These are phyloP conservation scores for Phyllotreta striolata DNA, from an alignment of 2,888 invertebrate species.

Conservation along the genomic window DNA sequence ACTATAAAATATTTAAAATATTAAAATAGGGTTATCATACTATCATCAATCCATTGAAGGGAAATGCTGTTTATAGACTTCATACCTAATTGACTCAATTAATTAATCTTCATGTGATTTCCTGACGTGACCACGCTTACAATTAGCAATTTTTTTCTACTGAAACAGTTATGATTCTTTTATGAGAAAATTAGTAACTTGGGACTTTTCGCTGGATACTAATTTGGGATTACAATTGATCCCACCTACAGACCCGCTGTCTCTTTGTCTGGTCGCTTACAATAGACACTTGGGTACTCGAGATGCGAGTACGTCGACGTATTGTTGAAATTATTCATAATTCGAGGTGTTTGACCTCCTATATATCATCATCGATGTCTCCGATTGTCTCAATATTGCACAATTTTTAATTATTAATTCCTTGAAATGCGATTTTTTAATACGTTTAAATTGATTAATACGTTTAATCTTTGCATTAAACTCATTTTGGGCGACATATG, in stretches of 20 bases:
- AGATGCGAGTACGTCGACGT: constrained; percentile 18
- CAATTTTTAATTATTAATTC: not conserved
- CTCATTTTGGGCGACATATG: no score
- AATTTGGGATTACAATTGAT: constrained; percentile 34
- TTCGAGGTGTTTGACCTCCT: constrained; percentile 37
- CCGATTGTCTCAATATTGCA: constrained; percentile 20
- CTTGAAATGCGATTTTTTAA: no score
- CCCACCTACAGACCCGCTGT: constrained; percentile 35
- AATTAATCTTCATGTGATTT: no score
- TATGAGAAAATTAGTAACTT: constrained; percentile 23
- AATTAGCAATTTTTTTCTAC: constrained; percentile 27
- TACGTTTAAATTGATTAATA: no score
- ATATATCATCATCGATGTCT: no score
- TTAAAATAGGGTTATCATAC: no score
- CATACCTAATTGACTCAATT: no score
- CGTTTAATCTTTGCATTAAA: no score
- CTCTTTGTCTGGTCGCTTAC: constrained; percentile 33
- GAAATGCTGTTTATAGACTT: no score
- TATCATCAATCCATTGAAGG: no score
- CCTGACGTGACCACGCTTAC: constrained; percentile 16
- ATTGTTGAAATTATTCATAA: constrained; percentile 35
- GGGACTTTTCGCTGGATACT: constrained; percentile 18
- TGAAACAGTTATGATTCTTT: constrained; percentile 22
- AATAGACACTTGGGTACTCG: constrained; percentile 24
- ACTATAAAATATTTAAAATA: no score